Percentiles rank a stretch among this genome's conserved stretches.
Conservation (phyloP, 2,888 invertebrate species). For the Napeogenes sylphis region DNA sequence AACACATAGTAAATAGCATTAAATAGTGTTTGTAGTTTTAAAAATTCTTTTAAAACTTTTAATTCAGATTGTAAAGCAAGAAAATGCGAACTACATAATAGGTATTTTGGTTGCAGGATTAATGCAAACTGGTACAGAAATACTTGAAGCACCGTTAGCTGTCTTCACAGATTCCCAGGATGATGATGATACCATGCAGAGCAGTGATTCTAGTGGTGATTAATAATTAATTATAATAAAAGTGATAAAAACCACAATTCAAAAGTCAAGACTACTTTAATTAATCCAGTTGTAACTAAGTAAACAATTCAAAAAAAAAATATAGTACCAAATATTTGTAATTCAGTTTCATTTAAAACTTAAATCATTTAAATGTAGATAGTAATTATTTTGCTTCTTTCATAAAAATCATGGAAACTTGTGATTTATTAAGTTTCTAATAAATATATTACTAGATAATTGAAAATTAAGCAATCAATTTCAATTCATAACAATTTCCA, state of each 20-base stretch:
- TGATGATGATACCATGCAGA: conserved; percentile 69
- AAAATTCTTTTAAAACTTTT: conserved; percentile 1
- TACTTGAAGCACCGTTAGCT: conserved; percentile 57
- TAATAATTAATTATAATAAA: neutral
- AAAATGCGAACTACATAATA: too few species aligned
- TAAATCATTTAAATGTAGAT: too few species aligned
- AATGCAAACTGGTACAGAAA: conserved; percentile 57
- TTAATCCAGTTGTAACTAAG: neutral
- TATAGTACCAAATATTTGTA: too few species aligned
- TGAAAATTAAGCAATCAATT: too few species aligned
- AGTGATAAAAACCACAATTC: too few species aligned
- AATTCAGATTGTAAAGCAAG: too few species aligned
- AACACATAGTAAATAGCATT: neutral
- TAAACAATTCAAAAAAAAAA: too few species aligned
- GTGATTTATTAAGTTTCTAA: neutral
- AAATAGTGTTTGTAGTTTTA: neutral
- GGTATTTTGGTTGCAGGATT: conserved; percentile 44
- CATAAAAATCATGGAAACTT: too few species aligned
- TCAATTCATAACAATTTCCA: too few species aligned
- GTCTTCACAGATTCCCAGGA: conserved; percentile 59
- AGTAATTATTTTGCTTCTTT: too few species aligned
- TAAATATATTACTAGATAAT: neutral
- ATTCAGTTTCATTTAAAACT: too few species aligned
- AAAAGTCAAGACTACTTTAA: neutral
- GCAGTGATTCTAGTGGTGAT: conserved; percentile 62